A percentile compares a stretch with the other conserved stretches of the same genome.
Conservation (phyloP, 92 coral and sea anemone species). For the Heliopora coerulea region DNA sequence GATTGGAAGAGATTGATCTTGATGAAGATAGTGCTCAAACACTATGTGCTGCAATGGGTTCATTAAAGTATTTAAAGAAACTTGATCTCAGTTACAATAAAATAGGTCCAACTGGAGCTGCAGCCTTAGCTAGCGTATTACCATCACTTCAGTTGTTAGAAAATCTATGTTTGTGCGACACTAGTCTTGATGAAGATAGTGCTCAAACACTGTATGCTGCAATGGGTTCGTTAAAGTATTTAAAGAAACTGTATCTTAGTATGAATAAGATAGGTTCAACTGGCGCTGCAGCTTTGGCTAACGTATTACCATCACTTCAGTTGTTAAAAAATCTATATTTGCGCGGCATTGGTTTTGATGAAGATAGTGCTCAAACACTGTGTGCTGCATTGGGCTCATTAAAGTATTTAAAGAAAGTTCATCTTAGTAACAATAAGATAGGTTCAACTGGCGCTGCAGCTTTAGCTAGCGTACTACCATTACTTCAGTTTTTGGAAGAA, state of each 20-base stretch:
- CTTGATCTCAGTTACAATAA: neutral
- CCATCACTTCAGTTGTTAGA: neutral
- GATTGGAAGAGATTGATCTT: too few species aligned
- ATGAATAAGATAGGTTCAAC: neutral
- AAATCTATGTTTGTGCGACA: neutral
- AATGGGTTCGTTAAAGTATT: neutral
- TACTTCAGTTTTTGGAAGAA: conserved; percentile 3
- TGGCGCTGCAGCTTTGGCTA: neutral
- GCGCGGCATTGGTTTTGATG: neutral
- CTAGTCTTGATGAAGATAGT: neutral
- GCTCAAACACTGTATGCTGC: neutral
- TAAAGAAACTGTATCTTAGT: neutral
- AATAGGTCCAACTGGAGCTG: neutral
- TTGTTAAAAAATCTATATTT: conserved; percentile 9
- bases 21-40: too few species aligned
- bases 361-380: neutral
- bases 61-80: neutral
- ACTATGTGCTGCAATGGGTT: neutral
- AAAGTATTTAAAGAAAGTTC: neutral
- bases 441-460: neutral
- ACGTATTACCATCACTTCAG: neutral
- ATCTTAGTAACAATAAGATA: neutral
- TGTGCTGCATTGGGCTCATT: neutral
- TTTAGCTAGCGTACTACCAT: conserved; percentile 19
- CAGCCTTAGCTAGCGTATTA: neutral